Evolutionary conservation across 2,888 invertebrate genomes (phyloP).

Genomic region (Tachina fera): DNA sequence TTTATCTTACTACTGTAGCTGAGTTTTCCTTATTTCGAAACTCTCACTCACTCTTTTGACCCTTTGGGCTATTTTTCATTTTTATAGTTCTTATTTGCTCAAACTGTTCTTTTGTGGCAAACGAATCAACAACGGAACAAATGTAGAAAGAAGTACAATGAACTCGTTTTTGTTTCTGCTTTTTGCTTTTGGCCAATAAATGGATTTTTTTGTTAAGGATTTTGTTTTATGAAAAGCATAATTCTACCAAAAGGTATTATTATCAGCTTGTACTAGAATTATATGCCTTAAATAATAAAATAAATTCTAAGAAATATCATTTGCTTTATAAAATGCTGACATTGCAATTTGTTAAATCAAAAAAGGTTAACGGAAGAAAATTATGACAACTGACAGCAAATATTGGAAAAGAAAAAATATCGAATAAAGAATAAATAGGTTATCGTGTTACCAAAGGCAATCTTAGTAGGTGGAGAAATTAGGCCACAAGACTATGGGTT

Average conservation of each 20-base stretch:
- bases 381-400: not conserved
- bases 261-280: slow-evolving; percentile 25
- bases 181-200: slow-evolving; percentile 56
- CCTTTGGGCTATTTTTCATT: slow-evolving; percentile 57
- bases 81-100: slow-evolving; percentile 30
- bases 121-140: slow-evolving; percentile 21
- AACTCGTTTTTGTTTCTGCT: slow-evolving; percentile 37
- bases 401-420: not conserved
- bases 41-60: slow-evolving; percentile 40
- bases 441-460: not conserved
- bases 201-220: slow-evolving; percentile 20
- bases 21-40: slow-evolving; percentile 15
- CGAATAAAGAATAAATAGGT: not conserved
- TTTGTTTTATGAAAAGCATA: slow-evolving; percentile 15
- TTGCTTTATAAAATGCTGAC: slow-evolving; percentile 9
- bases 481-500: not conserved
- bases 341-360: slow-evolving; percentile 32
- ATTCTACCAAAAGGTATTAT: slow-evolving; percentile 26
- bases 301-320: slow-evolving; percentile 11
- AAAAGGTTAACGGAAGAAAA: slow-evolving; percentile 27
- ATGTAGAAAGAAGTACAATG: slow-evolving; percentile 55
- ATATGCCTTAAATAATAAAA: slow-evolving; percentile 11
- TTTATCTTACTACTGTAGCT: slow-evolving; percentile 24
- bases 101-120: slow-evolving; percentile 23
- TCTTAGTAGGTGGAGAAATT: not conserved